phyloP scores from a whole-genome alignment of 2,888 invertebrate genomes.

The Resseliella maxima region DNA sequence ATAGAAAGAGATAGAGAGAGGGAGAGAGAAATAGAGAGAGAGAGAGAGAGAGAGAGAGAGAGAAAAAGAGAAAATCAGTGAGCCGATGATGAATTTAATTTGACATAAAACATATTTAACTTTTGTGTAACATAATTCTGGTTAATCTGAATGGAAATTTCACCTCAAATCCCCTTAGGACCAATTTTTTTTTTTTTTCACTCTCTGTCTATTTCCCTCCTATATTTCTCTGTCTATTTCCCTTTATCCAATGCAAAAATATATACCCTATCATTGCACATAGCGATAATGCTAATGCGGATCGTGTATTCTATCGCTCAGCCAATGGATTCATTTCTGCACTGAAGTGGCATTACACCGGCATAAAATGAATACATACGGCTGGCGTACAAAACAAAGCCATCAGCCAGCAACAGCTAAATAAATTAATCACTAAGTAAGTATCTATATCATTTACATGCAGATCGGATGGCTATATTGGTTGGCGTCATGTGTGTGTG shows the following conservation, averaged over 20 bases:
- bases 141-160: conserved; percentile 56
- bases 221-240: conserved; percentile 1
- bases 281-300: neutral
- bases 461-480: neutral
- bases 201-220: neutral
- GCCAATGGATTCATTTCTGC: neutral
- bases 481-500: neutral
- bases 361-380: conserved; percentile 23
- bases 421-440: conserved; percentile 55
- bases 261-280: neutral
- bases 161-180: conserved; percentile 57
- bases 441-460: conserved; percentile 53
- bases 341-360: conserved; percentile 50
- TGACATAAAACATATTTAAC: conserved; percentile 57
- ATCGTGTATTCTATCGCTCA: neutral
- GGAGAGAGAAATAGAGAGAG: neutral
- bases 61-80: conserved; percentile 29
- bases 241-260: neutral
- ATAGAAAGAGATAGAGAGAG: neutral
- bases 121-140: conserved; percentile 56
- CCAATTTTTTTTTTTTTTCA: conserved; percentile 13
- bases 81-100: conserved; percentile 56
- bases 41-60: neutral
- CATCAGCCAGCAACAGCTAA: conserved; percentile 53
- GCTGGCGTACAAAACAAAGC: conserved; percentile 37